Percentiles rank a stretch among this genome's conserved stretches.
These are phyloP conservation scores for Fragum sueziense DNA, from an alignment of 2,888 invertebrate genomes.

Conservation along the genomic window DNA sequence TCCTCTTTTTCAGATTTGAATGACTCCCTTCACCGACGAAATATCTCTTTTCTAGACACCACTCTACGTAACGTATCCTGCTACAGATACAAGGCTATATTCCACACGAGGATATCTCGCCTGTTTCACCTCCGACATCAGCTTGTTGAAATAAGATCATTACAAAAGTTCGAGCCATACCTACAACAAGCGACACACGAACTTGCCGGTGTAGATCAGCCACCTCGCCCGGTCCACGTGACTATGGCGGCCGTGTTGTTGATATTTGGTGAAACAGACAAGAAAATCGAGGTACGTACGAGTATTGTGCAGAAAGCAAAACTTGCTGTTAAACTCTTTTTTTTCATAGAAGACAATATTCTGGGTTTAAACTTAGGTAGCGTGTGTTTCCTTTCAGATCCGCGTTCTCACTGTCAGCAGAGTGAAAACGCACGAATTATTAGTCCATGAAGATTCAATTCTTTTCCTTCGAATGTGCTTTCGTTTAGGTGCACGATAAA, in stretches of 20 bases:
- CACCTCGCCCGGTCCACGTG: conserved; percentile 46
- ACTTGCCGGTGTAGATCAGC: conserved; percentile 16
- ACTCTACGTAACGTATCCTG: conserved; percentile 19
- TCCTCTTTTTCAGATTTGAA: conserved; percentile 28
- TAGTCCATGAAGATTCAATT: too few relatives aligned
- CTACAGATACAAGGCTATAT: conserved; percentile 41
- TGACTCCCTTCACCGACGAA: conserved; percentile 47
- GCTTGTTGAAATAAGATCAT: conserved; percentile 30
- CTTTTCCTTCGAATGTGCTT: too few relatives aligned
- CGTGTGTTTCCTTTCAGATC: neutral
- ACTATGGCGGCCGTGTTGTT: conserved; percentile 47
- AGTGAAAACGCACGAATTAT: too few relatives aligned
- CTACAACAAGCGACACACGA: conserved; percentile 35
- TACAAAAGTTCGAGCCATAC: conserved; percentile 30
- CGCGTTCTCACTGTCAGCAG: neutral
- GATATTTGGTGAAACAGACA: conserved; percentile 46
- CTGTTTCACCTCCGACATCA: conserved; percentile 40
- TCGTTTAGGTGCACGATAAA: too few relatives aligned
- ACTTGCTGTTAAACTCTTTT: neutral
- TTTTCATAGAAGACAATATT: neutral
- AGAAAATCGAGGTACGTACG: conserved; percentile 46
- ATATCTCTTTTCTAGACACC: conserved; percentile 36
- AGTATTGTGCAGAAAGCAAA: neutral
- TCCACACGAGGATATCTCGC: conserved; percentile 30
- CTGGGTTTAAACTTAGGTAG: neutral